Evolutionary conservation across 2,797 vertebrate genomes (phyloP).

Genomic region (Siniperca scherzeri): DNA sequence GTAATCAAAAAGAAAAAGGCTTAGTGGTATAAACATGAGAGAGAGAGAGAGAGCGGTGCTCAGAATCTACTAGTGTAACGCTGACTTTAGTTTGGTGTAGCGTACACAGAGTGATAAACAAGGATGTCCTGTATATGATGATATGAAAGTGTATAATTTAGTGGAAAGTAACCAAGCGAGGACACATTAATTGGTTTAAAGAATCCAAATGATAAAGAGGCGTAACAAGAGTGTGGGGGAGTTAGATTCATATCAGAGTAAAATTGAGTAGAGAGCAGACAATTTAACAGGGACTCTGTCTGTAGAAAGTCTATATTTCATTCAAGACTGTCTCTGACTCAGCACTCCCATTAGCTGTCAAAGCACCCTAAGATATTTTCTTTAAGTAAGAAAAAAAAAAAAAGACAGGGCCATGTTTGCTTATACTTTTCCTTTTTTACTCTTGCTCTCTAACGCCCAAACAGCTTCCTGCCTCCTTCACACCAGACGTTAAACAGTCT

Average conservation of each 20-base stretch:
- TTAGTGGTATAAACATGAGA: constrained; percentile 9
- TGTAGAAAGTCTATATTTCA: neutral
- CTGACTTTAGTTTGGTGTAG: constrained; percentile 24
- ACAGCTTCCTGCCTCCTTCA: constrained; percentile 47
- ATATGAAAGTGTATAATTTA: neutral
- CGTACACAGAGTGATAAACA: constrained; percentile 27
- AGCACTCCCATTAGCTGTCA: constrained; percentile 9
- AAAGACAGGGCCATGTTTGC: neutral
- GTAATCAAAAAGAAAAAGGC: constrained; percentile 29
- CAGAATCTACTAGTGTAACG: neutral
- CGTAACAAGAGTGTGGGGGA: neutral
- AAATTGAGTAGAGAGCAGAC: constrained; percentile 1
- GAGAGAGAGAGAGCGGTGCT: neutral
- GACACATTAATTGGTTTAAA: constrained; percentile 20
- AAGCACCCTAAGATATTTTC: constrained; percentile 11
- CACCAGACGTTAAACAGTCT: constrained; percentile 53
- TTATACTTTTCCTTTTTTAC: constrained; percentile 11
- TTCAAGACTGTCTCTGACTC: constrained; percentile 5
- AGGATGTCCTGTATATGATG: neutral
- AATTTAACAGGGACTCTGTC: constrained; percentile 1
- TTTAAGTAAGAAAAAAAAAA: constrained; percentile 21
- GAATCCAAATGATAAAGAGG: constrained; percentile 6
- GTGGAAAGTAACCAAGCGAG: neutral
- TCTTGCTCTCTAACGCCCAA: constrained; percentile 32
- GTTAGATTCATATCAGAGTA: constrained; percentile 18